Percentiles rank a stretch among this genome's conserved stretches.
These are phyloP conservation scores for Leptinotarsa haldemani DNA, from an alignment of 2,888 invertebrate species.

Conservation along the genomic window DNA sequence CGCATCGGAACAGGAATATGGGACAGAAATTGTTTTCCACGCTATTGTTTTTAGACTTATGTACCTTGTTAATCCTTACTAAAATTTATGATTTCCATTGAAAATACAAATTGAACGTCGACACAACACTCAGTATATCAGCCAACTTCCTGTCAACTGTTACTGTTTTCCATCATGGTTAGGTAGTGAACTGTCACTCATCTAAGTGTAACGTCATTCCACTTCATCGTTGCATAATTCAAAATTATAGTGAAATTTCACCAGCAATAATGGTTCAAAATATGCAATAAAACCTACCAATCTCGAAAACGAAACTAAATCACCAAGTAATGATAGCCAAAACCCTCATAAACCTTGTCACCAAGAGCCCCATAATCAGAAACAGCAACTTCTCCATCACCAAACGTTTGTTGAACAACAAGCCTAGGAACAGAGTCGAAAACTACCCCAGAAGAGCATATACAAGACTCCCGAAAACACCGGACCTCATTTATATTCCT, in stretches of 20 bases:
- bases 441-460: slow-evolving; percentile 20
- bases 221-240: slow-evolving; percentile 1
- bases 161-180: not conserved
- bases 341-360: slow-evolving; percentile 8
- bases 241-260: slow-evolving; percentile 23
- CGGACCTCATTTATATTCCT: slow-evolving; percentile 63
- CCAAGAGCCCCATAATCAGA: slow-evolving; percentile 27
- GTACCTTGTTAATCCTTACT: no score
- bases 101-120: no score
- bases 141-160: not conserved
- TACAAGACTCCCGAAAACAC: slow-evolving; percentile 56
- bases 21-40: no score
- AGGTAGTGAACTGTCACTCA: slow-evolving; percentile 9
- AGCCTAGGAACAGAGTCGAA: not conserved
- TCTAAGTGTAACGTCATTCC: not conserved
- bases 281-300: not conserved
- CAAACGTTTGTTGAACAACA: slow-evolving; percentile 2
- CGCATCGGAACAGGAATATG: no score
- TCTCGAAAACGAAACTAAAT: slow-evolving; percentile 25
- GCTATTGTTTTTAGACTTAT: no score
- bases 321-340: slow-evolving; percentile 35
- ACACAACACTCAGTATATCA: not conserved
- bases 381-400: slow-evolving; percentile 12
- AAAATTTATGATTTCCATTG: no score
- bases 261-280: slow-evolving; percentile 7